Percentiles rank a stretch among this genome's conserved stretches.
These are phyloP conservation scores for Propsilocerus akamusi DNA, from an alignment of 1,140 invertebrate species.

Conservation along the genomic window DNA sequence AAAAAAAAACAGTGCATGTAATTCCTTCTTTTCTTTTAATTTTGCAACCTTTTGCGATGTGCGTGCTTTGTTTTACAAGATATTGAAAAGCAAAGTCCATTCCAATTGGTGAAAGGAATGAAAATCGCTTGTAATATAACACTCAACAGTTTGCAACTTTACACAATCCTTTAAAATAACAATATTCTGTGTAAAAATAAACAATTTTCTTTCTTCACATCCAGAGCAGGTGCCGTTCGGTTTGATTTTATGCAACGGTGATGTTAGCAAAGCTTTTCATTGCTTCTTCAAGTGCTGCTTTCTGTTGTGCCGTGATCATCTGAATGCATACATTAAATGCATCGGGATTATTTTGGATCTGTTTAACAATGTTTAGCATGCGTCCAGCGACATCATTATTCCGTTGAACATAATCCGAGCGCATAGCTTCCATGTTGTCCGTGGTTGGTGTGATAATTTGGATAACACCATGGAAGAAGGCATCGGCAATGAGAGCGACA, in stretches of 20 bases:
- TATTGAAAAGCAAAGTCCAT: too few species aligned
- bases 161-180: too few species aligned
- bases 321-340: slow-evolving; percentile 67
- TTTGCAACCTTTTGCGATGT: too few species aligned
- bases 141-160: too few species aligned
- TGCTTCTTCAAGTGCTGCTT: slow-evolving; percentile 58
- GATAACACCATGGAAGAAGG: slow-evolving; percentile 65
- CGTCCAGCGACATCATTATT: slow-evolving; percentile 36
- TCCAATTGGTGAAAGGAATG: too few species aligned
- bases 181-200: too few species aligned
- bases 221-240: too few species aligned
- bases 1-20: too few species aligned
- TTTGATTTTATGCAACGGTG: background rate
- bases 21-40: too few species aligned
- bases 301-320: slow-evolving; percentile 56
- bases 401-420: slow-evolving; percentile 24
- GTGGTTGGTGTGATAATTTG: slow-evolving; percentile 20
- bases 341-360: slow-evolving; percentile 52
- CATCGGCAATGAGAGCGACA: slow-evolving; percentile 76
- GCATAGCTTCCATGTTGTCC: background rate
- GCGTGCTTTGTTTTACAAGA: too few species aligned
- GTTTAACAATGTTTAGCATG: slow-evolving; percentile 48
- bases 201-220: too few species aligned
- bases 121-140: too few species aligned
- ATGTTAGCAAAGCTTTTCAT: background rate